These are phyloP conservation scores for Cyphomyrmex costatus DNA, from an alignment of 1,140 invertebrate species.

Conservation along the genomic window DNA sequence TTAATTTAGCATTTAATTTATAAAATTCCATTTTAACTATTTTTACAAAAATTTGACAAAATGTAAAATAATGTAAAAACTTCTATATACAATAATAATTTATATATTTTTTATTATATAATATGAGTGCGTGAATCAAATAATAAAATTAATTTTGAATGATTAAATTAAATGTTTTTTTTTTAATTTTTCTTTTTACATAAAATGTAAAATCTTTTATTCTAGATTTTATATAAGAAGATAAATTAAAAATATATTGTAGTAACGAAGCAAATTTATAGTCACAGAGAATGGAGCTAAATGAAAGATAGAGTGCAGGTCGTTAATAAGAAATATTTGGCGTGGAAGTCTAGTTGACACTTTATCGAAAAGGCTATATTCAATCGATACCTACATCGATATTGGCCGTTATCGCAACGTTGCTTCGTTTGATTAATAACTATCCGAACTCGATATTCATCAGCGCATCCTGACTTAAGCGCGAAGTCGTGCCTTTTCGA, in stretches of 20 bases:
- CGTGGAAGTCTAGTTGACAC: constrained; percentile 14
- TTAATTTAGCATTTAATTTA: background rate
- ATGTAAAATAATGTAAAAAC: background rate
- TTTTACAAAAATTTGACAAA: background rate
- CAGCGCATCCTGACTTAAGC: constrained; percentile 43
- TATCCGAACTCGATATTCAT: constrained; percentile 52
- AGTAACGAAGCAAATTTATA: background rate
- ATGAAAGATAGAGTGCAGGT: constrained; percentile 15
- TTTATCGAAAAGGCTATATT: constrained; percentile 10
- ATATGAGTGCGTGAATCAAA: background rate
- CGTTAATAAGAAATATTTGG: constrained; percentile 35
- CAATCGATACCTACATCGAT: constrained; percentile 46
- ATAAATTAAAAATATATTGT: background rate
- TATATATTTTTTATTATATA: background rate
- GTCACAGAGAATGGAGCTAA: background rate
- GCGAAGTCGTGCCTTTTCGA: constrained; percentile 45
- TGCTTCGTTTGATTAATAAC: constrained; percentile 47
- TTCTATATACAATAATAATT: too few relatives aligned
- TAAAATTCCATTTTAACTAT: background rate
- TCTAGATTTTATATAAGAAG: background rate
- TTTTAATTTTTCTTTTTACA: too few relatives aligned
- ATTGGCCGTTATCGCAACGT: constrained; percentile 40
- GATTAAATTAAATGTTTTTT: background rate
- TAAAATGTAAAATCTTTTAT: constrained; percentile 5
- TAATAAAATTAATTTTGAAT: background rate